phyloP scores from a whole-genome alignment of 2,113 vertebrate species.

The Helogale parvula region DNA sequence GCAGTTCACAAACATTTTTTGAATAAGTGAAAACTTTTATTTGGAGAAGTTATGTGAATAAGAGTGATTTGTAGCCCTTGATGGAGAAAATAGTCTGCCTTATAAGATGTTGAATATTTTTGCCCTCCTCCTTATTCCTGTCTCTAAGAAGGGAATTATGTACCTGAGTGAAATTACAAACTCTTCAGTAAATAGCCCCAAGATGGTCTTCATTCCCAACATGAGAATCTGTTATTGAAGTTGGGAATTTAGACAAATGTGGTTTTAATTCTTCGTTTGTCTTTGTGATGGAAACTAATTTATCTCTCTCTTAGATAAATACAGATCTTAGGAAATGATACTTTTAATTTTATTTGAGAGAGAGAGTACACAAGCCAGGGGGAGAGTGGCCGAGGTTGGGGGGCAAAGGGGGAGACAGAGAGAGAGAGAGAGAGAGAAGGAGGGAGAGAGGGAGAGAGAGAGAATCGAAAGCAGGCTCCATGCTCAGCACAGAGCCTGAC shows the following conservation, averaged over 20 bases:
- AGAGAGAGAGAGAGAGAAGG: too few relatives aligned
- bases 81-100: not conserved
- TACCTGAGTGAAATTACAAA: not conserved
- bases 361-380: too few relatives aligned
- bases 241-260: not conserved
- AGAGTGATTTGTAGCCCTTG: not conserved
- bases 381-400: too few relatives aligned
- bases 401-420: too few relatives aligned
- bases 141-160: not conserved
- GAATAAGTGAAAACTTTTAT: not conserved
- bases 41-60: not conserved
- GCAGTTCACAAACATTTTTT: not conserved
- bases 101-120: not conserved
- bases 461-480: too few relatives aligned
- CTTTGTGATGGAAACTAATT: not conserved
- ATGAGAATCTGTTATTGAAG: not conserved
- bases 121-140: not conserved
- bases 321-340: not conserved
- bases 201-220: not conserved
- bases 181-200: not conserved
- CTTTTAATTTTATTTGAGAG: not conserved
- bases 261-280: conserved; percentile 17
- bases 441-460: too few relatives aligned
- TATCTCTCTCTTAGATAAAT: not conserved
- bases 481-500: too few relatives aligned